These are phyloP conservation scores for Choristoneura rosaceana DNA, from an alignment of 2,888 invertebrate genomes.

Conservation along the genomic window DNA sequence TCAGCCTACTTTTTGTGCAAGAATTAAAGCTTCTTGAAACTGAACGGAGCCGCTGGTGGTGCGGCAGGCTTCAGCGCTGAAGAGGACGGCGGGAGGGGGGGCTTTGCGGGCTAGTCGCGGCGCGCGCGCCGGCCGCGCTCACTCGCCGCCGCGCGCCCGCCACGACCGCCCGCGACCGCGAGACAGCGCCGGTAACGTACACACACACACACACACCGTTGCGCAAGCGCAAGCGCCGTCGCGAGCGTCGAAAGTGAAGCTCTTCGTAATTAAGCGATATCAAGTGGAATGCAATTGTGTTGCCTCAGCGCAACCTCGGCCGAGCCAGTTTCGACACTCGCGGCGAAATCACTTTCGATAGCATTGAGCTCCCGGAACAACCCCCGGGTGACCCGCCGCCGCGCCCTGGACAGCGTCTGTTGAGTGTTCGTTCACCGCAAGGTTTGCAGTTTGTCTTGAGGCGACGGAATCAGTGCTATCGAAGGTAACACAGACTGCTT, in stretches of 20 bases:
- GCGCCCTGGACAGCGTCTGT: background rate
- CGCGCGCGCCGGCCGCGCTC: constrained; percentile 58
- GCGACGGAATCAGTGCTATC: background rate
- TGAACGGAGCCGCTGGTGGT: constrained; percentile 45
- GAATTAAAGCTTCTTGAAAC: too few species aligned
- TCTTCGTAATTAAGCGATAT: constrained; percentile 49
- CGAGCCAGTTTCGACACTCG: constrained; percentile 63
- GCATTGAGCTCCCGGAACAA: constrained; percentile 52
- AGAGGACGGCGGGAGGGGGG: constrained; percentile 34
- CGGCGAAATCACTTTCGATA: constrained; percentile 65
- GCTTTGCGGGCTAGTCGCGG: constrained; percentile 33
- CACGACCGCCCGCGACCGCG: constrained; percentile 63
- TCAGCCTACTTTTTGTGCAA: too few species aligned
- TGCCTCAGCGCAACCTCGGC: constrained; percentile 57
- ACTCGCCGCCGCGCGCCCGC: constrained; percentile 68
- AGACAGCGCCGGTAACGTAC: constrained; percentile 57
- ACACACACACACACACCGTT: constrained; percentile 49
- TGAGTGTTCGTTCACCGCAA: background rate
- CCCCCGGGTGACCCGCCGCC: constrained; percentile 23
- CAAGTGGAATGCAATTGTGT: constrained; percentile 53
- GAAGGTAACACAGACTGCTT: background rate
- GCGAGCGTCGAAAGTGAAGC: constrained; percentile 41
- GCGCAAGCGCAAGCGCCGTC: constrained; percentile 26
- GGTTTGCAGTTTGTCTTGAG: background rate
- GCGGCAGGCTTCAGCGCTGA: constrained; percentile 44